A percentile compares a stretch with the other conserved stretches of the same genome.
phyloP scores from a whole-genome alignment of 1,140 invertebrate genomes.

The Sipha flava region DNA sequence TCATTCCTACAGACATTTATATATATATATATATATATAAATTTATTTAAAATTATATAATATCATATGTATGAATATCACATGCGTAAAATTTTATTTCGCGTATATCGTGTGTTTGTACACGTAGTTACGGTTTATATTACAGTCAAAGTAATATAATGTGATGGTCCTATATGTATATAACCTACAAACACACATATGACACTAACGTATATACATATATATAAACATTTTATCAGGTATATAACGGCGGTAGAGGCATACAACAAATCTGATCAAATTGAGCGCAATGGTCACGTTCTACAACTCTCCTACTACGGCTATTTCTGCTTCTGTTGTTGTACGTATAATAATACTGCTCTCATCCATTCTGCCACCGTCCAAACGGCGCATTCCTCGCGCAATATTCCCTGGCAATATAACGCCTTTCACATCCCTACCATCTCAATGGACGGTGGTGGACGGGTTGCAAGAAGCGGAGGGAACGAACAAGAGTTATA shows the following conservation, averaged over 20 bases:
- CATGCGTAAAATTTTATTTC: background rate
- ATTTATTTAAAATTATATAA: too few relatives aligned
- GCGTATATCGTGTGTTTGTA: background rate
- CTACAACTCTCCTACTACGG: background rate
- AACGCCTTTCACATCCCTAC: too few relatives aligned
- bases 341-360: background rate
- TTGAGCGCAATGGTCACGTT: slow-evolving; percentile 20
- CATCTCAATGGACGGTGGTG: too few relatives aligned
- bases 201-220: background rate
- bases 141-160: background rate
- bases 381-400: background rate
- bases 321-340: background rate
- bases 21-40: too few relatives aligned
- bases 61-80: too few relatives aligned
- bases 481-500: too few relatives aligned
- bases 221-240: slow-evolving; percentile 22
- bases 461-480: too few relatives aligned
- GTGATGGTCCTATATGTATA: too few relatives aligned
- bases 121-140: background rate
- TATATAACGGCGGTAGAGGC: background rate
- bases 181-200: too few relatives aligned
- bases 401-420: background rate
- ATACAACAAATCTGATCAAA: slow-evolving; percentile 21
- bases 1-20: too few relatives aligned
- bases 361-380: too few relatives aligned